Evolutionary conservation across 2,888 invertebrate genomes (phyloP), one percentile per base, ranked within the genome.

Genomic region (Amphimallon solstitiale): DNA sequence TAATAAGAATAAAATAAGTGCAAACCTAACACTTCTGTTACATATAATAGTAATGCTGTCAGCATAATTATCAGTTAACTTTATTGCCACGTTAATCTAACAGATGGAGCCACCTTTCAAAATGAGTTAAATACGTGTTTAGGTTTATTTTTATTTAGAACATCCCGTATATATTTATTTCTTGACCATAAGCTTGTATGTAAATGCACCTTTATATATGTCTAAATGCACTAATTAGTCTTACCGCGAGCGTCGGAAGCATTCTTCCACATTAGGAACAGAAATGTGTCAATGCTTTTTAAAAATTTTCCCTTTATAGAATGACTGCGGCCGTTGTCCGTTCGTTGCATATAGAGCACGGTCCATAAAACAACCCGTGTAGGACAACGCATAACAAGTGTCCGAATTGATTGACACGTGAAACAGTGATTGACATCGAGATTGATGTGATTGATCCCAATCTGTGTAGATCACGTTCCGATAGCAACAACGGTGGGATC

Each of bases 361-460:
- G 73, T 71, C 68, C 78, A 80, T 79, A 82, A 81, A 81, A 76
- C 75, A 81, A 75, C 78, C 56, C 77, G 78, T 79, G 80, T 80
- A 80, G 74, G 80, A 81, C 81, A 80, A 78, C 76, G 76, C 76
- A 79, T 78, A 81, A 80, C 81, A 80, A 80, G 80, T 80, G 80
- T 81, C 80, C 77, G 74, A 54, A 68, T 75, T 82, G 82, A 82
- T 82, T 82, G 82, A 82, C 82, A 82, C 82, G 81, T 81, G 81
- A 80, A 78, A 77, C 76, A 78, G 78, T 82, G 81, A 82, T 81
- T 82, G 82, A 82, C 82, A 77, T 77, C 73, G 77, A 81, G 81
- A 81, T 81, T 79, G 80, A 81, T 81, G 80, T 80, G 81, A 81
- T 82, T 78, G 82, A 82, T 81, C 78, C 77, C 79, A 80, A 82